Evolutionary conservation across 1,140 invertebrate genomes (phyloP).

Genomic region (Cepaea nemoralis): DNA sequence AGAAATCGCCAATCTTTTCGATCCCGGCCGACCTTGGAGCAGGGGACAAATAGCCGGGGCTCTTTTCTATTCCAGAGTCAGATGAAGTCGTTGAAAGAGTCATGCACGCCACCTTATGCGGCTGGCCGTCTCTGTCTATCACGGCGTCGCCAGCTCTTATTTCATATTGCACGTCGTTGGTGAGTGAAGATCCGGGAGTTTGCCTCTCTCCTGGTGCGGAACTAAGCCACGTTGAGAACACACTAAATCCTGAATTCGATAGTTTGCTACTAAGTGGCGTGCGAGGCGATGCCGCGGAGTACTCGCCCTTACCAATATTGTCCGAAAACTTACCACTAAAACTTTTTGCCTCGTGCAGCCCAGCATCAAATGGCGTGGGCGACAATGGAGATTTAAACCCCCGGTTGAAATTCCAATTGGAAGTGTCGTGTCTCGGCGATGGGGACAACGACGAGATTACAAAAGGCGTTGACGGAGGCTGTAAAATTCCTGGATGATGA

Average conservation of each 20-base stretch:
- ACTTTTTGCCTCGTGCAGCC: background rate
- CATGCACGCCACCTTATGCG: too few relatives aligned
- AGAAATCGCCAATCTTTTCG: conserved; percentile 32
- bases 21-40: conserved; percentile 17
- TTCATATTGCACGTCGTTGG: background rate
- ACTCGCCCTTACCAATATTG: background rate
- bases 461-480: background rate
- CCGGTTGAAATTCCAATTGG: background rate
- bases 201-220: background rate
- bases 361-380: background rate
- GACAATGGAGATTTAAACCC: background rate
- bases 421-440: background rate
- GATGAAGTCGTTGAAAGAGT: background rate
- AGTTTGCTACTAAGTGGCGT: conserved; percentile 7
- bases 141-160: background rate
- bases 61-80: conserved; percentile 4
- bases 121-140: background rate
- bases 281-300: background rate
- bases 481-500: background rate
- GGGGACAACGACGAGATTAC: background rate
- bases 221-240: conserved; percentile 1
- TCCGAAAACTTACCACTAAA: background rate
- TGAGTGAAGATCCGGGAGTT: background rate
- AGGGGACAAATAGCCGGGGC: conserved; percentile 12
- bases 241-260: background rate